These are phyloP conservation scores for Melipona quadrifasciata DNA, from an alignment of 1,140 invertebrate genomes.

Conservation along the genomic window DNA sequence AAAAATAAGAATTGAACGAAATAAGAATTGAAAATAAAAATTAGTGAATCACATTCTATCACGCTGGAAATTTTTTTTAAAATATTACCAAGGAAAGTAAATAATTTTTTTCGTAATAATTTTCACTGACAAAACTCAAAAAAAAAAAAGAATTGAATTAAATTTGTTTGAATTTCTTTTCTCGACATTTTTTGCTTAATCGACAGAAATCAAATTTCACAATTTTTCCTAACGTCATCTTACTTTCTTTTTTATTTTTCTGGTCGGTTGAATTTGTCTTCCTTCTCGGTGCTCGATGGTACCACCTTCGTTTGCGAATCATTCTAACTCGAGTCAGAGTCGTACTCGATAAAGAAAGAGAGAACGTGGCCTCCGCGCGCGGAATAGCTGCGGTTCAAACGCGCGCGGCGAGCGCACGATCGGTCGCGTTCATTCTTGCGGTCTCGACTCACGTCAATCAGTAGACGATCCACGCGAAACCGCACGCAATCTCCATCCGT, in stretches of 20 bases:
- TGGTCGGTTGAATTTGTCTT: background rate
- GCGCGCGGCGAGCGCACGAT: constrained; percentile 41
- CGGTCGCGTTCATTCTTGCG: constrained; percentile 66
- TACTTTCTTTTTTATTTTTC: background rate
- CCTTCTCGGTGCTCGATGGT: background rate
- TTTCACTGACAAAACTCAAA: no score
- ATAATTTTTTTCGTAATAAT: no score
- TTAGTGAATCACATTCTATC: no score
- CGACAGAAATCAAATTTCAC: background rate
- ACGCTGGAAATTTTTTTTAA: background rate
- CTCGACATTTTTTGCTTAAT: background rate
- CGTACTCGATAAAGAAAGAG: background rate
- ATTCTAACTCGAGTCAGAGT: background rate
- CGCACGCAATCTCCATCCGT: constrained; percentile 65
- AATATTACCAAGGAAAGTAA: background rate
- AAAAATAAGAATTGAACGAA: no score
- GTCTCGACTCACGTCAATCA: constrained; percentile 64
- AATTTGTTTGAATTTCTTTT: no score
- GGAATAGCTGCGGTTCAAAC: constrained; percentile 57
- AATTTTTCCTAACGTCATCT: background rate
- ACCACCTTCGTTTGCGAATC: background rate
- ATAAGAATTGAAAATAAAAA: no score
- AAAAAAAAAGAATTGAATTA: no score
- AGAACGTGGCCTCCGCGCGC: background rate
- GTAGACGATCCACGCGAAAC: constrained; percentile 62